These are phyloP conservation scores for Buteo buteo DNA, from an alignment of 2,113 vertebrate genomes.

Conservation along the genomic window DNA sequence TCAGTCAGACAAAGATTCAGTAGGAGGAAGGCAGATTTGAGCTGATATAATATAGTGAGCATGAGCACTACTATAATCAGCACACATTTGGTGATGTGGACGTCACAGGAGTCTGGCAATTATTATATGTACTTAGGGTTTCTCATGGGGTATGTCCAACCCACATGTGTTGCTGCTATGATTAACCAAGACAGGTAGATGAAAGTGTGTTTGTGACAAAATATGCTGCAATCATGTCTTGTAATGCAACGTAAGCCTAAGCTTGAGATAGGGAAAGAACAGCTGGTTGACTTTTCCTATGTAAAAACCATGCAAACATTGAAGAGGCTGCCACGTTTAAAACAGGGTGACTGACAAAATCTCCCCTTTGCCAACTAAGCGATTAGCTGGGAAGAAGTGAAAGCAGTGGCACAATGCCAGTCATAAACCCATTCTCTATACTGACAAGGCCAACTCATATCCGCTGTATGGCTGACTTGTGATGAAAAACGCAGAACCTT, in stretches of 20 bases:
- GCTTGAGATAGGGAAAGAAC: background rate
- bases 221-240: background rate
- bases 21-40: background rate
- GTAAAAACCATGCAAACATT: background rate
- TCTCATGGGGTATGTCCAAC: background rate
- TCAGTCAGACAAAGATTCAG: background rate
- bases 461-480: background rate
- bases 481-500: background rate
- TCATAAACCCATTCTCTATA: background rate
- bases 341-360: background rate
- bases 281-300: background rate
- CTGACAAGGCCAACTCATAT: background rate
- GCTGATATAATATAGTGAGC: background rate
- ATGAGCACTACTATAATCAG: background rate
- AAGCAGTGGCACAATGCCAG: fast-evolving
- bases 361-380: fast-evolving
- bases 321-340: background rate
- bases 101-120: background rate
- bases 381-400: background rate
- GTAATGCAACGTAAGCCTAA: background rate
- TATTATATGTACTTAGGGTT: background rate
- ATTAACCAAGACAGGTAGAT: background rate
- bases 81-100: background rate
- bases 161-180: background rate
- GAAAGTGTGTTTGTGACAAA: background rate